Evolutionary conservation across 2,113 vertebrate species (phyloP), one percentile per base, ranked within the genome.

Genomic region (Siniperca chuatsi): DNA sequence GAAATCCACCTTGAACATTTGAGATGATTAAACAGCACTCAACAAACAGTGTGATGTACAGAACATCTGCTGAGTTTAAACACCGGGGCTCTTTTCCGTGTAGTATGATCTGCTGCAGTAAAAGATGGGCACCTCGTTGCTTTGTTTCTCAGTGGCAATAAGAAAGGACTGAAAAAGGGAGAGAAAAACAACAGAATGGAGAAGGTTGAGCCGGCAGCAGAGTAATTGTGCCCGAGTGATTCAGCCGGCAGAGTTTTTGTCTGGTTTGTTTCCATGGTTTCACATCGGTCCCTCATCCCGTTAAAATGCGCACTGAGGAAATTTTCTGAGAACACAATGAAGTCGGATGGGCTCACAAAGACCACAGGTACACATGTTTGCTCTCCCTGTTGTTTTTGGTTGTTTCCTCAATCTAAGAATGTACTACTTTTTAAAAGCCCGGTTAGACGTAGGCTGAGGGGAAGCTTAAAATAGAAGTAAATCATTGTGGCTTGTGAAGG

Each of bases 241-340:
- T 92, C 85, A 91, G 76, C 80, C 65, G 37, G 75, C 68, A 85
- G 57, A 78, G 66, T 82, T 89, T 87, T 78, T 85, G 85, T 88
- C 57, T 75, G 81, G 48, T 87, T 81, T 55, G 91, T 93, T 94
- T 90, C 91, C 91, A 94, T 94, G 93, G 93, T 94, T 94, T 91
- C 89, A 75, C 84, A 85, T 86, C 52, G 20, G 81, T 75, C 79
- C 79, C 77, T 87, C 76, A 67, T 87, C 78, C 76, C 71, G 76
- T 33, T 88, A 37, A 90, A 87, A 81, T 79, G 82, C 84, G 61
- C 29, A 44, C 70, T 21, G 74, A 90, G 87, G 76, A 92, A 75
- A 65, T 87, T 86, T 90, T 88, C 81, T 74, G 35, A 82, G 86
- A 90, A 82, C 55, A 84, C 70, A 61, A 66, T 72, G 46, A 75